These are phyloP conservation scores for Ctenodactylus gundi DNA, from an alignment of 2,113 vertebrate genomes.

Conservation along the genomic window DNA sequence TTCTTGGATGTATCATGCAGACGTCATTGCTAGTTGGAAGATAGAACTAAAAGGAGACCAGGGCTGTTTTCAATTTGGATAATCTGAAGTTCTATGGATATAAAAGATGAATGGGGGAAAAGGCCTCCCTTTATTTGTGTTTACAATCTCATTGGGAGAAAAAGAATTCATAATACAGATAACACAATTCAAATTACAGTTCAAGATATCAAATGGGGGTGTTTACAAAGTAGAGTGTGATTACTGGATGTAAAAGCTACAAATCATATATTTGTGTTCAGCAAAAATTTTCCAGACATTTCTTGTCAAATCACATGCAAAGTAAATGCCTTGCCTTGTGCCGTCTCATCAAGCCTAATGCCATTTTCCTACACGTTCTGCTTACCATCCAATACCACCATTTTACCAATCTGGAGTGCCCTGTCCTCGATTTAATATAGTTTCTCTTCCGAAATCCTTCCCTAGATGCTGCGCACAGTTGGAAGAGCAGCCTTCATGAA, in stretches of 20 bases:
- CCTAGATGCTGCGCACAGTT: background rate
- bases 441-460: background rate
- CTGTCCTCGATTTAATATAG: background rate
- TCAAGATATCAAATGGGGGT: constrained; percentile 17
- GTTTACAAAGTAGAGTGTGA: background rate
- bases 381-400: background rate
- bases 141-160: background rate
- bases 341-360: background rate
- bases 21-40: background rate
- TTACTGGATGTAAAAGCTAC: background rate
- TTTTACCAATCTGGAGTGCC: background rate
- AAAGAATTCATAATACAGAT: background rate
- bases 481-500: background rate
- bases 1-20: background rate
- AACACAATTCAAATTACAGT: background rate
- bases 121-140: background rate
- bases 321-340: background rate
- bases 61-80: background rate
- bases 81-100: background rate
- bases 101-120: background rate
- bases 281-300: background rate
- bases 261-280: background rate
- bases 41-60: background rate
- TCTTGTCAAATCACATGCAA: background rate
- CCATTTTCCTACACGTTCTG: background rate